phyloP scores from a whole-genome alignment of 2,888 invertebrate species.

The Xestia rhomboidea region DNA sequence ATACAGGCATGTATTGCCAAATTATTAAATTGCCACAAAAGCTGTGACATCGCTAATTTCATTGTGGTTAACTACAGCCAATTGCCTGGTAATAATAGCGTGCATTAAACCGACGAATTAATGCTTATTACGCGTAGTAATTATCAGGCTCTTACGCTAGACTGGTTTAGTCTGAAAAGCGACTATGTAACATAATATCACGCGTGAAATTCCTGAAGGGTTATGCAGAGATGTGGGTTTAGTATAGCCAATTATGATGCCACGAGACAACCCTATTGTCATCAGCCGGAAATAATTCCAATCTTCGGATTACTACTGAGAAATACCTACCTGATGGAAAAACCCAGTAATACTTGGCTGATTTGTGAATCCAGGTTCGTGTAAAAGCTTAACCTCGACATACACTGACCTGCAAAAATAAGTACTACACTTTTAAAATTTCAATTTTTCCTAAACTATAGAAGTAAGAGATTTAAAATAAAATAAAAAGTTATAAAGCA shows the following conservation, averaged over 20 bases:
- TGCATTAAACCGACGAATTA: conserved; percentile 14
- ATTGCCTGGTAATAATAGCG: conserved; percentile 16
- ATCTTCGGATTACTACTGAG: background rate
- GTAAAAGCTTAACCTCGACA: too few relatives aligned
- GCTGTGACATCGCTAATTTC: conserved; percentile 32
- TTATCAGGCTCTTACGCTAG: background rate
- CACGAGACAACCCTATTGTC: background rate
- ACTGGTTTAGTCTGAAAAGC: background rate
- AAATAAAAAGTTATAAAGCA: too few relatives aligned
- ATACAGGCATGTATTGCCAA: conserved; percentile 4
- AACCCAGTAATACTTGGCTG: too few relatives aligned
- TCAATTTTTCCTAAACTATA: too few relatives aligned
- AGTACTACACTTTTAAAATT: too few relatives aligned
- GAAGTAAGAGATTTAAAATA: too few relatives aligned
- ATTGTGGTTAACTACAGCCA: conserved; percentile 22
- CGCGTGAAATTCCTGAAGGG: background rate
- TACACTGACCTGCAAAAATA: too few relatives aligned
- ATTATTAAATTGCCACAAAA: conserved; percentile 29
- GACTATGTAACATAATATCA: background rate
- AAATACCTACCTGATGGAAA: background rate
- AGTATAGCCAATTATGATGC: background rate
- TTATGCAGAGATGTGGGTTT: background rate
- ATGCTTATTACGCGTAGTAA: conserved; percentile 4
- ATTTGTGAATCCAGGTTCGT: too few relatives aligned
- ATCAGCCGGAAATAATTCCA: background rate